Evolutionary conservation across 2,113 vertebrate species (phyloP), one percentile per base, ranked within the genome.

Genomic region (Brachyhypopomus gauderio): DNA sequence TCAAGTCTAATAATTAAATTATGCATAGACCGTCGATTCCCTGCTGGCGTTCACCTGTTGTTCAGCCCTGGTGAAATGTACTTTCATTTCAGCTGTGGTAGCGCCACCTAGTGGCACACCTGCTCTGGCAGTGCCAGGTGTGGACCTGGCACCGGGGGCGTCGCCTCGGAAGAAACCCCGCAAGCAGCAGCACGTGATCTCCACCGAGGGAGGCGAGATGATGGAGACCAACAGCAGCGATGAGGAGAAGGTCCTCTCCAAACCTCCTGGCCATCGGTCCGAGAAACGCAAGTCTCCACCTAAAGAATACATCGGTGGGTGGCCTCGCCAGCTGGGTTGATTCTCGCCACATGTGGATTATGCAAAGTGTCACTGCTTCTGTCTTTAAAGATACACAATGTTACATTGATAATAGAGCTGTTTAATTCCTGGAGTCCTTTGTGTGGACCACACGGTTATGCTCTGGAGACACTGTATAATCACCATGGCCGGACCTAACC

Each of bases 221-320:
- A 95, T 99, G 93, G 97, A 99, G 92, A 95, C 97, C 9, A 98
- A 99, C 89, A 98, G 97, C 90, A 99, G 97, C 0, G 98, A 99
- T 0, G 98, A 99, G 25, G 98, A 99, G 85, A 97, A 95, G 86
- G 91, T 94, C 48, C 92, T 94, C 19, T 88, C 95, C 78, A 94
- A 97, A 90, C 95, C 92, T 56, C 91, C 97, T 75, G 86, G 94
- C 19, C 92, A 95, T 70, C 94, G 98, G 75, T 92, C 96, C 0
- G 97, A 98, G 89, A 96, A 98, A 73, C 94, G 96, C 16, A 97
- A 98, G 86, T 98, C 96, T 22, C 97, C 97, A 78, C 97, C 97
- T 0, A 97, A 97, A 88, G 98, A 99, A 86, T 99, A 98, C 62
- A 96, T 99, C 23, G 98, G 97, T 99, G 91, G 85, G 83, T 87